phyloP scores from a whole-genome alignment of 2,888 invertebrate genomes.

The Synanthedon formicaeformis region DNA sequence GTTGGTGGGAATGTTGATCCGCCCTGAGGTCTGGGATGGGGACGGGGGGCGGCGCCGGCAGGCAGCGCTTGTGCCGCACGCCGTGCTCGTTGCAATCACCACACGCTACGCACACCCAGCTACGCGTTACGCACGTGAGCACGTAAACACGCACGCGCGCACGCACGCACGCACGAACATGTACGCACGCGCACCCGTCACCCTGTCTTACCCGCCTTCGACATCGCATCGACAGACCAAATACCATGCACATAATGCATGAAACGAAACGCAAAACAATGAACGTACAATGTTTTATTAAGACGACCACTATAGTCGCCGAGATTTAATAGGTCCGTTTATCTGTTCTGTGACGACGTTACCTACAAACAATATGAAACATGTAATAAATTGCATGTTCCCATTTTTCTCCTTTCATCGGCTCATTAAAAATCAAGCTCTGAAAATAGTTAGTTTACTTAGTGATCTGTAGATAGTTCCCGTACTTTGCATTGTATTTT shows the following conservation, averaged over 20 bases:
- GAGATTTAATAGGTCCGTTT: neutral
- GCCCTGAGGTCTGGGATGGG: slow-evolving; percentile 90
- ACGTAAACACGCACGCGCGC: slow-evolving; percentile 3
- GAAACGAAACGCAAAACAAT: neutral
- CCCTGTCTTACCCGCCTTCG: slow-evolving; percentile 10
- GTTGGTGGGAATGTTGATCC: slow-evolving; percentile 43
- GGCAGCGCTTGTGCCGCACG: slow-evolving; percentile 84
- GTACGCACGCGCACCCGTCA: slow-evolving; percentile 10
- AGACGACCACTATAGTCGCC: too few species aligned
- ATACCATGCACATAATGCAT: slow-evolving; percentile 2
- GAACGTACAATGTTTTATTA: too few species aligned
- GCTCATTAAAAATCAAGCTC: too few species aligned
- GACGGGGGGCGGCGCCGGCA: slow-evolving; percentile 84
- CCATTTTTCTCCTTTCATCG: too few species aligned
- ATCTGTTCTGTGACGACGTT: too few species aligned
- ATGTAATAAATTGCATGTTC: too few species aligned
- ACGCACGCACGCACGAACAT: slow-evolving; percentile 6
- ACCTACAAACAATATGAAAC: too few species aligned
- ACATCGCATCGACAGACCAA: neutral
- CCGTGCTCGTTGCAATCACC: slow-evolving; percentile 84
- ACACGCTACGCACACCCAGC: slow-evolving; percentile 64
- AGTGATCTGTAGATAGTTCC: too few species aligned
- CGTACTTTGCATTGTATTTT: too few species aligned
- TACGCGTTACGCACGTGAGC: slow-evolving; percentile 17
- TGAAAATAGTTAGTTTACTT: too few species aligned